phyloP scores from a whole-genome alignment of 30 jellyfish, hydroid and myxozoan species.

The Hydractinia symbiolongicarpus region DNA sequence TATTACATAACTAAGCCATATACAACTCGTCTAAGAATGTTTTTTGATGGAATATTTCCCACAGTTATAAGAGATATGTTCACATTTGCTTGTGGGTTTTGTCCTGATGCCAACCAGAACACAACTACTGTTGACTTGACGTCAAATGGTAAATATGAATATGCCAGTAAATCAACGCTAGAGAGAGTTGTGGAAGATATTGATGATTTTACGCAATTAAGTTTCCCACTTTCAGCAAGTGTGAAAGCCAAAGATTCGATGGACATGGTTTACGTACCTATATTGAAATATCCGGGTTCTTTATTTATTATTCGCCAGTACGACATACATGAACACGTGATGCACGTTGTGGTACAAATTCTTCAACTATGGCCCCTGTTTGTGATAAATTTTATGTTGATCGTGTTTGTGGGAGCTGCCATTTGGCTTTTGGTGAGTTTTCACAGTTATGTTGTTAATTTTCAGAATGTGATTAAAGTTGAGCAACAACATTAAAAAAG shows the following conservation, averaged over 20 bases:
- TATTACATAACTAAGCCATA: conserved; percentile 22
- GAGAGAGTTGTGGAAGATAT: neutral
- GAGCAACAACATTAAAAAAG: too few relatives aligned
- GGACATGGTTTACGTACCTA: neutral
- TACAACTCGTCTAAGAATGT: neutral
- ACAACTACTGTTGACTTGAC: neutral
- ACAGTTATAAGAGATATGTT: neutral
- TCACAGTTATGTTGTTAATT: too few relatives aligned
- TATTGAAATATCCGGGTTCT: conserved; percentile 31
- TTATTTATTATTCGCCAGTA: conserved; percentile 8
- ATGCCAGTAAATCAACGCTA: neutral
- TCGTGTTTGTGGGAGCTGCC: neutral
- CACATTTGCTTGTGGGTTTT: conserved; percentile 14
- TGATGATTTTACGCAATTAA: conserved; percentile 17
- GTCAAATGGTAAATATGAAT: neutral
- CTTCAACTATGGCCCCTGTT: conserved; percentile 26
- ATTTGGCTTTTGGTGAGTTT: conserved; percentile 18
- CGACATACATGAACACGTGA: neutral
- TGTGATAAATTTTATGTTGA: conserved; percentile 10
- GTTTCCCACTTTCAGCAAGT: conserved; percentile 18
- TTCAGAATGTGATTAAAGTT: too few relatives aligned
- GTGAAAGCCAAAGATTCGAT: neutral
- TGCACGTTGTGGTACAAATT: neutral
- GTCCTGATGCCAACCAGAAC: conserved; percentile 11
- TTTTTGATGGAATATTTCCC: conserved; percentile 12